A percentile compares a stretch with the other conserved stretches of the same genome.
These are phyloP conservation scores for Heliothis virescens DNA, from an alignment of 1,140 invertebrate species.

Conservation along the genomic window DNA sequence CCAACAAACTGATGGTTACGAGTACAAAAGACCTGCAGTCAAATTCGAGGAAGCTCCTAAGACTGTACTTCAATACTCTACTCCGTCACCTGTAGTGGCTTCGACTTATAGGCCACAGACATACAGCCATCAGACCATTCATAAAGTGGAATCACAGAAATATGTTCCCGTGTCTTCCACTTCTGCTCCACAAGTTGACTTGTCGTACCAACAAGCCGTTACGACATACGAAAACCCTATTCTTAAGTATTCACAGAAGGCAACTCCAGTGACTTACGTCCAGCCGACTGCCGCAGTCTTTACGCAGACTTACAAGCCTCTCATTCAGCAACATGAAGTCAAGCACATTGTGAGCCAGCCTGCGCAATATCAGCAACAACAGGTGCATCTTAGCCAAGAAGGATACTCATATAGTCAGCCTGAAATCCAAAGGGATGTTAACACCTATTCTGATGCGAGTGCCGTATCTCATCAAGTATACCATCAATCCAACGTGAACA, in stretches of 20 bases:
- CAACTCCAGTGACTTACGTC: conserved; percentile 70
- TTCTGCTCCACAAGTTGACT: conserved; percentile 64
- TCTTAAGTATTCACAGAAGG: conserved; percentile 74
- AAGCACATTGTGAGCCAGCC: conserved; percentile 62
- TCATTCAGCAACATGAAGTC: conserved; percentile 64
- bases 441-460: conserved; percentile 76
- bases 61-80: conserved; percentile 60
- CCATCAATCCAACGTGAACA: conserved; percentile 64
- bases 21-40: conserved; percentile 57
- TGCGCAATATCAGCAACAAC: conserved; percentile 62
- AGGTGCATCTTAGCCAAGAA: conserved; percentile 62
- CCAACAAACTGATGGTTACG: conserved; percentile 62
- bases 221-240: conserved; percentile 80
- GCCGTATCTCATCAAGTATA: conserved; percentile 79
- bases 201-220: conserved; percentile 71
- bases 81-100: conserved; percentile 59
- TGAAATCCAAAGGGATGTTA: conserved; percentile 72
- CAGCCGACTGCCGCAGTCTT: conserved; percentile 70
- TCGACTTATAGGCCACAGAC: conserved; percentile 65
- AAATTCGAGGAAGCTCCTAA: conserved; percentile 60
- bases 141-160: conserved; percentile 64
- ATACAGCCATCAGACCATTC: conserved; percentile 70
- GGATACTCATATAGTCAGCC: conserved; percentile 74
- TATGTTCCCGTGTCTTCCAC: conserved; percentile 72
- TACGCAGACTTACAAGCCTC: conserved; percentile 72